Evolutionary conservation across 2,797 vertebrate genomes (phyloP).

Genomic region (Pseudomugil gertrudae): DNA sequence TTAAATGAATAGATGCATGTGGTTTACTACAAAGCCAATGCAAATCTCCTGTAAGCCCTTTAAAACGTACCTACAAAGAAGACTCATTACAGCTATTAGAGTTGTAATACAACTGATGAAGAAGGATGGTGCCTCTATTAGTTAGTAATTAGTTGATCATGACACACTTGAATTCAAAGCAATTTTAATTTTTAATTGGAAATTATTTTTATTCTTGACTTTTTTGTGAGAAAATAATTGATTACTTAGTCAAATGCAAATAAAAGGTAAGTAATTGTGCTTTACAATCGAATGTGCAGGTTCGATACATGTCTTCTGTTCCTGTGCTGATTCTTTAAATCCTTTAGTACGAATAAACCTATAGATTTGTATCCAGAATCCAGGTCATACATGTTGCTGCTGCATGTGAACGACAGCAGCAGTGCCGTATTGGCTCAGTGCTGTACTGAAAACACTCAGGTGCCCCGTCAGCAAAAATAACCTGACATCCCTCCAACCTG

Average conservation of each 20-base stretch:
- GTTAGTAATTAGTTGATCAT: not conserved
- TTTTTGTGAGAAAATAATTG: not conserved
- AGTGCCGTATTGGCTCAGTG: conserved; percentile 13
- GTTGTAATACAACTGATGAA: not conserved
- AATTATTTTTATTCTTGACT: not conserved
- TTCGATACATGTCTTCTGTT: no score
- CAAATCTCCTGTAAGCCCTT: not conserved
- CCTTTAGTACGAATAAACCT: not conserved
- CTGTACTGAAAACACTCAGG: conserved; percentile 37
- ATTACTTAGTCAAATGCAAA: not conserved
- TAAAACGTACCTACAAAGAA: not conserved
- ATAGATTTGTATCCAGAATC: not conserved
- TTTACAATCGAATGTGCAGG: no score
- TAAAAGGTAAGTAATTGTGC: not conserved
- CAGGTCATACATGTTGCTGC: conserved; percentile 20
- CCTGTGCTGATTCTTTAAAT: no score
- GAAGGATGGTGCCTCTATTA: not conserved
- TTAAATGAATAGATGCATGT: not conserved
- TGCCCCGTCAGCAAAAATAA: conserved; percentile 61
- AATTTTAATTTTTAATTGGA: not conserved
- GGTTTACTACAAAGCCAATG: not conserved
- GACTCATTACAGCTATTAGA: not conserved
- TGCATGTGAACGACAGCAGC: conserved; percentile 21
- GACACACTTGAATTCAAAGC: not conserved
- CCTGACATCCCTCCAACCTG: conserved; percentile 17